phyloP scores from a whole-genome alignment of 2,113 vertebrate genomes.

The Tetrax tetrax region DNA sequence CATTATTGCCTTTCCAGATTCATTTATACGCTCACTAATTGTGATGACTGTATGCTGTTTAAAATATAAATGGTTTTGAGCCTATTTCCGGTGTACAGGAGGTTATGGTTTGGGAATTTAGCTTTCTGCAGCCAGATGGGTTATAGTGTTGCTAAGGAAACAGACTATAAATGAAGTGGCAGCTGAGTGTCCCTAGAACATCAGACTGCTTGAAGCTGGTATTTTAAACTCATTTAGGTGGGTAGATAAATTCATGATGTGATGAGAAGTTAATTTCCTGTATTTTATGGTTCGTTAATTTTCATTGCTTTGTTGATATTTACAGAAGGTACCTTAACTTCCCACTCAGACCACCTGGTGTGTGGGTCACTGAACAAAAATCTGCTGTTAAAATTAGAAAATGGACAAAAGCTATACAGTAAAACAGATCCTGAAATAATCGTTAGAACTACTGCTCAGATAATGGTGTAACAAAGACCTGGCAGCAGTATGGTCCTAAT shows the following conservation, averaged over 20 bases:
- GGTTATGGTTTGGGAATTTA: slow-evolving; percentile 69
- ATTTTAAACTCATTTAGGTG: slow-evolving; percentile 61
- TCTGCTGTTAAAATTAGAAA: background rate
- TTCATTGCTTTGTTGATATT: slow-evolving; percentile 47
- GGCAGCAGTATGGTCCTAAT: background rate
- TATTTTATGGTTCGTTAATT: slow-evolving; percentile 33
- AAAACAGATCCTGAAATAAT: background rate
- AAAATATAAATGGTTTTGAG: slow-evolving; percentile 61
- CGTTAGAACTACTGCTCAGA: background rate
- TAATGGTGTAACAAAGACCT: background rate
- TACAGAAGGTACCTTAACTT: slow-evolving; percentile 12
- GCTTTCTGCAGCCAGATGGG: slow-evolving; percentile 60
- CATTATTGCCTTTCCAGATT: background rate
- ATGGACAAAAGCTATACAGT: background rate
- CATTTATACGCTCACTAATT: slow-evolving; percentile 19
- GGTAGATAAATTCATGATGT: slow-evolving; percentile 46
- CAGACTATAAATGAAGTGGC: slow-evolving; percentile 67
- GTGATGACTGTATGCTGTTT: slow-evolving; percentile 25
- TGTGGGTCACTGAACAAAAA: slow-evolving; percentile 10
- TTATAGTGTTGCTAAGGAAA: slow-evolving; percentile 74
- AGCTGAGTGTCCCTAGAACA: slow-evolving; percentile 66
- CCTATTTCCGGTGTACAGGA: slow-evolving; percentile 47
- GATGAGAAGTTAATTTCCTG: slow-evolving; percentile 47
- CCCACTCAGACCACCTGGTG: background rate
- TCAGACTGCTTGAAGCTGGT: slow-evolving; percentile 57